phyloP scores from a whole-genome alignment of 1,140 invertebrate species.

The Augochlora pura region DNA sequence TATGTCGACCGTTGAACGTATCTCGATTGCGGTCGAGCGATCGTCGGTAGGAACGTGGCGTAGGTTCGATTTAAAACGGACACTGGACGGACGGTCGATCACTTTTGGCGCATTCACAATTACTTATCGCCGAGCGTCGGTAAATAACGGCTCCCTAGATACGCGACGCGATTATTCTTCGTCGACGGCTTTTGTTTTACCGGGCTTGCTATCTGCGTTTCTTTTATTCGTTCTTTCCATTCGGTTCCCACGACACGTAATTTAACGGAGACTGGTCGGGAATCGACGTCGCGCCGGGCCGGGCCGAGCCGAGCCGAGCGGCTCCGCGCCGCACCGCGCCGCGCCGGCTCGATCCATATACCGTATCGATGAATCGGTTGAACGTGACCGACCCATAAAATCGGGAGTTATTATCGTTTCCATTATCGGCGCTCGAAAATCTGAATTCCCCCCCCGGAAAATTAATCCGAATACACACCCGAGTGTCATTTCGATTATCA shows the following conservation, averaged over 20 bases:
- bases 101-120: conserved; percentile 39
- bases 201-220: background rate
- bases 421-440: background rate
- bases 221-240: background rate
- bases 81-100: conserved; percentile 19
- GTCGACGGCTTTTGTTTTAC: conserved; percentile 3
- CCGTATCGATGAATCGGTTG: background rate
- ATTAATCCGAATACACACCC: too few species aligned
- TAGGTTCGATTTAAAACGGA: conserved; percentile 33
- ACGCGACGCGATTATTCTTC: conserved; percentile 35
- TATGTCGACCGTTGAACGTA: background rate
- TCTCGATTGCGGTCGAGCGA: background rate
- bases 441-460: too few species aligned
- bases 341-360: background rate
- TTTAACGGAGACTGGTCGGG: conserved; percentile 5
- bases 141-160: conserved; percentile 41
- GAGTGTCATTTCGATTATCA: too few species aligned
- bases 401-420: background rate
- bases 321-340: too few species aligned
- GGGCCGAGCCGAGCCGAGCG: background rate
- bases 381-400: background rate
- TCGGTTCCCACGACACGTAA: background rate
- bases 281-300: too few species aligned
- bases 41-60: background rate
- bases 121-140: conserved; percentile 26